Conservation (phyloP, 2,797 vertebrate genomes). For the Holocentrus rufus region DNA sequence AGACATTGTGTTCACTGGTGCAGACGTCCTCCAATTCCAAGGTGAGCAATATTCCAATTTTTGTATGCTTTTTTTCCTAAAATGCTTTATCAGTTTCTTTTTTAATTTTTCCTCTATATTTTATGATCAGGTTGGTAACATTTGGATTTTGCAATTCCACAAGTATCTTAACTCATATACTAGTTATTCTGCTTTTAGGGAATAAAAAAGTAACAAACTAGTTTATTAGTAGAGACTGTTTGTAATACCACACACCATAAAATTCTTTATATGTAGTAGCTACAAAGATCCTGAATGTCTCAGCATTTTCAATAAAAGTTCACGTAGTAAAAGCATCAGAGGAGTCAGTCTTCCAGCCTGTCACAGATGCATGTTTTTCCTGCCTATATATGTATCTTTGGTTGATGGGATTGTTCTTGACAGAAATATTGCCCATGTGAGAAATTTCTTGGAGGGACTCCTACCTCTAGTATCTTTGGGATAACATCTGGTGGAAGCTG, state of each 20-base stretch:
- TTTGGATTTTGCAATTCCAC: not conserved
- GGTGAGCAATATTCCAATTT: constrained; percentile 58
- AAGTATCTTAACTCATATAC: not conserved
- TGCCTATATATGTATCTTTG: not conserved
- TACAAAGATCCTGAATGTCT: constrained; percentile 8
- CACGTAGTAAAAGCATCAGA: constrained; percentile 7
- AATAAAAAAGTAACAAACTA: constrained; percentile 29
- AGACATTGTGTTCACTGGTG: not conserved
- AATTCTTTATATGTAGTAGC: constrained; percentile 34
- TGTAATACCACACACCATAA: constrained; percentile 36
- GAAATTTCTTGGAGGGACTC: not conserved
- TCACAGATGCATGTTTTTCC: not conserved
- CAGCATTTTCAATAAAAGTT: not conserved
- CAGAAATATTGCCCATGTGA: constrained; percentile 12
- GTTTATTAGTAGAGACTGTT: constrained; percentile 43
- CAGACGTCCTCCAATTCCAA: constrained; percentile 8
- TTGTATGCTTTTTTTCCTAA: not conserved
- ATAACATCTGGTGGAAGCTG: not conserved
- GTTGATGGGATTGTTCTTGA: not conserved
- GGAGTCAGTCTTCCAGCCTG: not conserved
- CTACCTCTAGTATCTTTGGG: not conserved
- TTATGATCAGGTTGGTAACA: not conserved
- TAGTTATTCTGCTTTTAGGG: constrained; percentile 28
- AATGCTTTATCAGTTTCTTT: not conserved
- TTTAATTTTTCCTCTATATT: not conserved